Conservation (phyloP, 1,140 invertebrate genomes). For the Lucilia sericata region DNA sequence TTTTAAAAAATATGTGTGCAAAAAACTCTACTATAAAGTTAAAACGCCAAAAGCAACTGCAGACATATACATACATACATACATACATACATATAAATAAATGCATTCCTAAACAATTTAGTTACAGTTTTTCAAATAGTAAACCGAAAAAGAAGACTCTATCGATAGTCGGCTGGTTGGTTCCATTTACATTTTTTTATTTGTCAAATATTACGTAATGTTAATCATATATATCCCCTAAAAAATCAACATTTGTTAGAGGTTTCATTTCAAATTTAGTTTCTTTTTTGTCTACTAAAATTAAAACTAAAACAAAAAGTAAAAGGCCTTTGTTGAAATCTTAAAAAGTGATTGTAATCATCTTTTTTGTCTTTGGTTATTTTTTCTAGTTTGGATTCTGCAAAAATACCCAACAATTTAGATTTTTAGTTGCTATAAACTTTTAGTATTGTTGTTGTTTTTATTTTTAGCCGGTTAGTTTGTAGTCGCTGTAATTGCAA, state of each 20-base stretch:
- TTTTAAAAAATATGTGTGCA: background rate
- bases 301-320: background rate
- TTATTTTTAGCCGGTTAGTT: background rate
- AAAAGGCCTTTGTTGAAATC: constrained; percentile 1
- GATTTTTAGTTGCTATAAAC: background rate
- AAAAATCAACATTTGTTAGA: background rate
- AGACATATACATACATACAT: too few relatives aligned
- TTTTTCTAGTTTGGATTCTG: background rate
- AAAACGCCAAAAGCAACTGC: background rate
- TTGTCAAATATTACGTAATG: background rate
- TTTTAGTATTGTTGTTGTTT: background rate
- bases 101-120: background rate
- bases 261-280: background rate
- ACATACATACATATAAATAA: background rate
- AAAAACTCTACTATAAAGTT: background rate
- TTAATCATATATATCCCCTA: background rate
- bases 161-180: background rate
- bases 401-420: background rate
- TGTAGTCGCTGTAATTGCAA: background rate
- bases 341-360: background rate
- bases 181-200: background rate
- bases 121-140: background rate
- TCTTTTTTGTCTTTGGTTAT: background rate
- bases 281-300: background rate
- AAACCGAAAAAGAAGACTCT: background rate